Percentiles rank a stretch among this genome's conserved stretches.
phyloP scores from a whole-genome alignment of 2,888 invertebrate species.

The Drosophila multiciliata region DNA sequence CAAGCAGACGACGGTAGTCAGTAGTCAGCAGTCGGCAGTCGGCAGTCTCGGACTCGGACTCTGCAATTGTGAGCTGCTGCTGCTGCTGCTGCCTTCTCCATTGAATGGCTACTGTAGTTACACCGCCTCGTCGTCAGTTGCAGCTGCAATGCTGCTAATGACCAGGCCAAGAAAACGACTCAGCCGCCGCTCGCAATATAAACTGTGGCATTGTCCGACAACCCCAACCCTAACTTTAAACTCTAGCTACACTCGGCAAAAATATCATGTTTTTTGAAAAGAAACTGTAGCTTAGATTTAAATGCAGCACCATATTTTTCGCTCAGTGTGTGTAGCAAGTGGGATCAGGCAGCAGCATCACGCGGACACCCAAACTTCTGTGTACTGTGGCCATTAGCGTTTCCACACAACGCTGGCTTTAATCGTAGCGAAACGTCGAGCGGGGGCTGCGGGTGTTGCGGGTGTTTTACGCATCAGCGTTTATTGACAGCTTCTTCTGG shows the following conservation, averaged over 20 bases:
- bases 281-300: background rate
- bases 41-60: constrained; percentile 37
- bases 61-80: constrained; percentile 49
- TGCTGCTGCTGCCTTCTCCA: constrained; percentile 37
- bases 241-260: constrained; percentile 2
- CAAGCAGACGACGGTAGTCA: constrained; percentile 76
- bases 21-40: constrained; percentile 48
- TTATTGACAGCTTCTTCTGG: constrained; percentile 68
- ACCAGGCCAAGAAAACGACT: constrained; percentile 63
- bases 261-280: background rate
- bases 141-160: constrained; percentile 79
- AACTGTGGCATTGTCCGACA: constrained; percentile 76
- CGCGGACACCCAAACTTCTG: constrained; percentile 66
- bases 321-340: constrained; percentile 26
- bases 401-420: constrained; percentile 72
- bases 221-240: constrained; percentile 16
- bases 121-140: constrained; percentile 62
- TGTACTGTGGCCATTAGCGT: constrained; percentile 69
- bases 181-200: constrained; percentile 62
- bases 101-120: constrained; percentile 63
- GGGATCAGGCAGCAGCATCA: constrained; percentile 40
- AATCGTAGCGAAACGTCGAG: constrained; percentile 70
- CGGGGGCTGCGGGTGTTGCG: constrained; percentile 68
- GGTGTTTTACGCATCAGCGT: constrained; percentile 72
- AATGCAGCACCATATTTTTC: background rate